These are phyloP conservation scores for Apamea monoglypha DNA, from an alignment of 2,888 invertebrate genomes.

Conservation along the genomic window DNA sequence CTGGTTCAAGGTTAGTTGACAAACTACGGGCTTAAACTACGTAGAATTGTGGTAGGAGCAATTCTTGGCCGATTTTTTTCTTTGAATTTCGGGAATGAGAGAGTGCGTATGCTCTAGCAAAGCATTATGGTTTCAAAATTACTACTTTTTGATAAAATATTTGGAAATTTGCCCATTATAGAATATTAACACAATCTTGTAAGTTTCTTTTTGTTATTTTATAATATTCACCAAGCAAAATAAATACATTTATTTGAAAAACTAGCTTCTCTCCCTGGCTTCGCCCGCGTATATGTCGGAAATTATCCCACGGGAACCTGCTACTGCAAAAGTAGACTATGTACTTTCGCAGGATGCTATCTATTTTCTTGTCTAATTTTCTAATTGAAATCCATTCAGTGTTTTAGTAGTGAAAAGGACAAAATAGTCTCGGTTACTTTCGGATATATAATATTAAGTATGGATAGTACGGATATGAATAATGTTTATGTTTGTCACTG, in stretches of 20 bases:
- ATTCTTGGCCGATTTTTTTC: not conserved
- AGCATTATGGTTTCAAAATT: not conserved
- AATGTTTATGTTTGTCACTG: not conserved
- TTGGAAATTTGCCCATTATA: not conserved
- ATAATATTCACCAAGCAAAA: not conserved
- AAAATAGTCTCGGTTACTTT: not conserved
- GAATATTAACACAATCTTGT: not conserved
- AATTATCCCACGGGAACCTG: not conserved
- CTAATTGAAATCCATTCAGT: not conserved
- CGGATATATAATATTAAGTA: not conserved
- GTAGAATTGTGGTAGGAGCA: not conserved
- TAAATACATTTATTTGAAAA: not conserved
- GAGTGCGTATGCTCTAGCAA: not conserved
- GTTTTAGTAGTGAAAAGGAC: not conserved
- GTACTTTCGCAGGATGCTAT: not conserved
- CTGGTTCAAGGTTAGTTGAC: constrained; percentile 53
- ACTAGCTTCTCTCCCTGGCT: not conserved
- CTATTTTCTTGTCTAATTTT: not conserved
- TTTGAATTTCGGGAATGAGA: not conserved
- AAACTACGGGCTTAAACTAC: constrained; percentile 8
- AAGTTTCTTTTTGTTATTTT: not conserved
- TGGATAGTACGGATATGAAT: not conserved
- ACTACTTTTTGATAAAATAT: too few relatives aligned
- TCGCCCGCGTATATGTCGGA: not conserved
- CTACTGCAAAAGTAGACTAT: not conserved